Evolutionary conservation across 1,140 invertebrate genomes (phyloP).

Genomic region (Drosophila pseudoobscura): DNA sequence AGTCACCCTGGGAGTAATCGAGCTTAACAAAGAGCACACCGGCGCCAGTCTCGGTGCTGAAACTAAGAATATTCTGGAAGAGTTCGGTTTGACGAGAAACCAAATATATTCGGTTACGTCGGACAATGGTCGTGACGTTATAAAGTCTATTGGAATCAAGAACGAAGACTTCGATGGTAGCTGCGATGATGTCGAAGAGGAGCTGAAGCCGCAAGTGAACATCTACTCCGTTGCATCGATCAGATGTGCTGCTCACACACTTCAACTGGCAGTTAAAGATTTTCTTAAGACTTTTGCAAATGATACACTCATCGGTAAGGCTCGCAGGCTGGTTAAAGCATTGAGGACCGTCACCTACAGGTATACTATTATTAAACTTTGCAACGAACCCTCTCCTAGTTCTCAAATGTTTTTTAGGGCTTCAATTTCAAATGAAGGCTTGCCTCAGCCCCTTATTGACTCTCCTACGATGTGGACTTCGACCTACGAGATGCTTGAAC

Average conservation of each 20-base stretch:
- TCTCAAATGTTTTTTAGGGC: not conserved
- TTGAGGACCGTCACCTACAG: not conserved
- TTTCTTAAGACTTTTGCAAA: not conserved
- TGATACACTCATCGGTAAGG: not conserved
- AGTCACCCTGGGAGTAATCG: constrained; percentile 2
- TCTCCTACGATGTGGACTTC: not conserved
- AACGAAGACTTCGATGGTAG: not conserved
- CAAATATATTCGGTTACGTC: constrained; percentile 6
- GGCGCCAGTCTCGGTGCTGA: not conserved
- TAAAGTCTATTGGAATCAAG: not conserved
- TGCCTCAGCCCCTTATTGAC: not conserved
- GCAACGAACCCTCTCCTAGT: not conserved
- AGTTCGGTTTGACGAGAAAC: not conserved
- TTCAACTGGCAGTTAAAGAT: constrained; percentile 2
- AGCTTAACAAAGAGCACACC: constrained; percentile 6
- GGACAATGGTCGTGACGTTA: constrained; percentile 1
- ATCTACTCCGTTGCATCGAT: not conserved
- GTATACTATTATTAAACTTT: not conserved
- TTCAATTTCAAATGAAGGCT: not conserved
- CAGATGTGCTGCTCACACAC: constrained; percentile 1
- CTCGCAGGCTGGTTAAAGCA: not conserved
- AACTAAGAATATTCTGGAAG: not conserved
- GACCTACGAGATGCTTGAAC: not conserved
- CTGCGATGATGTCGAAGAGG: not conserved
- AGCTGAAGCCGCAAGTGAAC: not conserved